These are phyloP conservation scores for Scarus forsteni DNA, from an alignment of 2,797 vertebrate species.

Conservation along the genomic window DNA sequence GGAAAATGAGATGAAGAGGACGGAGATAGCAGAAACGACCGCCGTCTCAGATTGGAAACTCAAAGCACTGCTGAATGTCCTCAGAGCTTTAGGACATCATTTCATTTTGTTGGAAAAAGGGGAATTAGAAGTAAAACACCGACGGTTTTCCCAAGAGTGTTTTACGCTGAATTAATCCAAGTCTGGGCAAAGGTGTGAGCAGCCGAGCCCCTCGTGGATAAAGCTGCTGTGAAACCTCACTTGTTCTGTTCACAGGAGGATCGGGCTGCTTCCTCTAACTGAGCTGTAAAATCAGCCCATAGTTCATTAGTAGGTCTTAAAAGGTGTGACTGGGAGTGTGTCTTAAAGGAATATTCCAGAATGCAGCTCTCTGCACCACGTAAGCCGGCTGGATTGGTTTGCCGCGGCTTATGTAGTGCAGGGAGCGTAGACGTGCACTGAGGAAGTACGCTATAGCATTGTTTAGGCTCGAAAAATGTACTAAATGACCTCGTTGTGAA, in stretches of 20 bases:
- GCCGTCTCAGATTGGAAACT: slow-evolving; percentile 8
- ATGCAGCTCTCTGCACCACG: no score
- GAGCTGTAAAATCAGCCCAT: slow-evolving; percentile 53
- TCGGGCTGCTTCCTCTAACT: no score
- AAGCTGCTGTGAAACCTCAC: slow-evolving; percentile 43
- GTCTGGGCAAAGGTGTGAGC: slow-evolving; percentile 39
- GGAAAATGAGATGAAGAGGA: slow-evolving; percentile 1
- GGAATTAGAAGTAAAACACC: slow-evolving; percentile 39
- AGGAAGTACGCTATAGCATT: no score
- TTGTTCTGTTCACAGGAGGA: slow-evolving; percentile 22
- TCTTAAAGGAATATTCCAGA: no score
- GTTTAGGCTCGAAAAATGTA: no score
- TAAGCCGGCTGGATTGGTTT: no score
- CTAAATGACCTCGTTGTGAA: no score
- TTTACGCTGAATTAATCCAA: slow-evolving; percentile 51
- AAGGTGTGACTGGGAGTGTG: slow-evolving; percentile 31
- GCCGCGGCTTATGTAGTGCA: no score
- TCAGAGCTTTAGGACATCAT: slow-evolving; percentile 15
- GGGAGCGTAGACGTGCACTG: no score
- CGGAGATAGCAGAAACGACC: neutral
- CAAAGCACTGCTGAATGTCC: slow-evolving; percentile 2
- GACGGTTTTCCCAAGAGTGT: slow-evolving; percentile 32
- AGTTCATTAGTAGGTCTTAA: slow-evolving; percentile 30
- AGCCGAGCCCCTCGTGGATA: slow-evolving; percentile 29
- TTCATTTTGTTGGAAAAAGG: slow-evolving; percentile 20